Evolutionary conservation across 2,888 invertebrate genomes (phyloP), one percentile per base, ranked within the genome.

Genomic region (Hylaea fasciaria): DNA sequence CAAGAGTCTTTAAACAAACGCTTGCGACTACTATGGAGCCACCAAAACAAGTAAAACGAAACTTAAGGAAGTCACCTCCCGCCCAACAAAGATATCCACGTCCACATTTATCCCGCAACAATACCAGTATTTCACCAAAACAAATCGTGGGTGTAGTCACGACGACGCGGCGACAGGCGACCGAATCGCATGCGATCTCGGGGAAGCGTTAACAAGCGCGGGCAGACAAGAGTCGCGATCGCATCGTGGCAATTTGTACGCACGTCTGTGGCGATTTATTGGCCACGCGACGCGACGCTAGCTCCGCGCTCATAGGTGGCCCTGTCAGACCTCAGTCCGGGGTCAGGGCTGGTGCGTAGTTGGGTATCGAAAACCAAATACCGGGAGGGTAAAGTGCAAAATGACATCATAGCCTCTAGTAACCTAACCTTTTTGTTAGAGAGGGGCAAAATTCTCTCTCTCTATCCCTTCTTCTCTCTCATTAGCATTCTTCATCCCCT

Each of bases 171-270:
- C 62, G 62, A 62, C 66, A 44, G 53, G 58, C 52, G 64, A 65
- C 65, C 57, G 64, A 66, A 68, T 68, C 70, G 66, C 68, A 66
- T 68, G 65, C 65, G 71, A 72, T 70, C 77, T 80, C 68, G 10
- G 64, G 69, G 64, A 68, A 71, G 80, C 83, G 84, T 82, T 86
- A 88, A 89, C 89, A 88, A 88, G 87, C 79, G 78, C 68, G 72
- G 67, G 76, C 75, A 80, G 82, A 83, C 82, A 78, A 81, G 80
- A 74, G 76, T 64, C 70, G 71, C 80, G 84, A 89, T 84, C 79
- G 76, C 76, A 85, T 86, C 81, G 74, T 72, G 84, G 88, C 91
- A 91, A 91, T 91, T 91, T 91, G 91, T 90, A 85, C 87, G 82
- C 82, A 82, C 84, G 90, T 89, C 89, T 62, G 70, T 53, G 54